These are phyloP conservation scores for Python bivittatus DNA, from an alignment of 2,113 vertebrate species.

Conservation along the genomic window DNA sequence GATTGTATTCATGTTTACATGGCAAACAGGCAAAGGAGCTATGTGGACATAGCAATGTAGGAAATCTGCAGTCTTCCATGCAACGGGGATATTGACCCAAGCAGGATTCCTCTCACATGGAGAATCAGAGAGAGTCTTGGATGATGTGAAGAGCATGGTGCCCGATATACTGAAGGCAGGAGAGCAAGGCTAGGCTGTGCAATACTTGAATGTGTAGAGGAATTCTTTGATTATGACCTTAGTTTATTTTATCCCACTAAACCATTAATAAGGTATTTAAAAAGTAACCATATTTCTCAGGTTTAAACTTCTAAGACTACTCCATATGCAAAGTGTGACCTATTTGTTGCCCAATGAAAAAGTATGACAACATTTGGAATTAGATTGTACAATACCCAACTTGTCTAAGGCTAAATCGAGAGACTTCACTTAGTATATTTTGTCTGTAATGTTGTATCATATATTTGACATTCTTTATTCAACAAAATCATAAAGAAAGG, in stretches of 20 bases:
- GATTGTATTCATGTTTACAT: not conserved
- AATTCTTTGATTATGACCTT: not conserved
- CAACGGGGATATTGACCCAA: not conserved
- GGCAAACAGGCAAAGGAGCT: not conserved
- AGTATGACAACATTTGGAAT: not conserved
- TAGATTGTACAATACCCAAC: slow-evolving; percentile 7
- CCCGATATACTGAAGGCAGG: not conserved
- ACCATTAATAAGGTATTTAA: not conserved
- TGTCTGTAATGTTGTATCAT: not conserved
- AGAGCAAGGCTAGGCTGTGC: not conserved
- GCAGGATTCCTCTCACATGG: not conserved
- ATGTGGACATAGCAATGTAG: too few relatives aligned
- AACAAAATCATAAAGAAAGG: not conserved
- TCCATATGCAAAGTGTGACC: not conserved
- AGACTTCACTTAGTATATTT: not conserved
- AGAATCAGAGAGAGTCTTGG: not conserved
- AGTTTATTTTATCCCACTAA: not conserved
- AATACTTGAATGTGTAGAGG: not conserved
- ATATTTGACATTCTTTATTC: not conserved
- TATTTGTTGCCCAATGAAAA: not conserved
- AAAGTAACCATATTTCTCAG: not conserved
- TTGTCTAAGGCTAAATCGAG: fast-evolving
- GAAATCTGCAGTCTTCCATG: not conserved
- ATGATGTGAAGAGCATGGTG: too few relatives aligned
- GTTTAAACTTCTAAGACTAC: not conserved